A percentile compares a stretch with the other conserved stretches of the same genome.
Conservation (phyloP, 2,797 vertebrate genomes). For the Austrolebias charrua region DNA sequence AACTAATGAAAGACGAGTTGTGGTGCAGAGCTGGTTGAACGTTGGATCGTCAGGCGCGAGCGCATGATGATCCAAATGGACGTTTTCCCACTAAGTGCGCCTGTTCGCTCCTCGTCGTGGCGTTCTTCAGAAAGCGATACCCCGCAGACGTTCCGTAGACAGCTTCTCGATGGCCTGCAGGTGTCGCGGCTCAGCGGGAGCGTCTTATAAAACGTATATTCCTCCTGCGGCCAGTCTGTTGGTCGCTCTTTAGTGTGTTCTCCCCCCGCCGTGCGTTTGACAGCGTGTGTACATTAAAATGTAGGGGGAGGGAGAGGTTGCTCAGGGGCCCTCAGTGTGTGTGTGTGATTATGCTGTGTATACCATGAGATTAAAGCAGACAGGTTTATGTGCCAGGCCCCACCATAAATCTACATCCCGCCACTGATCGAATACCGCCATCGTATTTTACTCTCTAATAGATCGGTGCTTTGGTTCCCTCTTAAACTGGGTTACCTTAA, state of each 20-base stretch:
- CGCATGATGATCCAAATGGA: constrained; percentile 34
- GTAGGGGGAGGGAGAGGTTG: constrained; percentile 1
- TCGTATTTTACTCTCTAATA: constrained; percentile 70
- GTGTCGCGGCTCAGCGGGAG: constrained; percentile 59
- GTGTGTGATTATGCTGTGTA: constrained; percentile 64
- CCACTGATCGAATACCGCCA: constrained; percentile 36
- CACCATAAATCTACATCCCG: constrained; percentile 58
- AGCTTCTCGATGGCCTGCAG: constrained; percentile 70
- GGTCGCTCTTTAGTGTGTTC: constrained; percentile 38
- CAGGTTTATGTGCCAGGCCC: constrained; percentile 66
- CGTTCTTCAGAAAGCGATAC: constrained; percentile 57
- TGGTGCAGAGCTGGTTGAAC: neutral
- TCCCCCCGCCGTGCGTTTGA: constrained; percentile 54
- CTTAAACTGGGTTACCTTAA: constrained; percentile 53
- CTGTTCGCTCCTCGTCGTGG: constrained; percentile 39
- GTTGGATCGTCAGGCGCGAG: neutral
- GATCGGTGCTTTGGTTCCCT: constrained; percentile 44
- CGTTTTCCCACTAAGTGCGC: constrained; percentile 29
- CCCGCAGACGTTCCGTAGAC: constrained; percentile 60
- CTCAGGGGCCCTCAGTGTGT: constrained; percentile 40
- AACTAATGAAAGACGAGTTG: constrained; percentile 34
- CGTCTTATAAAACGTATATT: constrained; percentile 13
- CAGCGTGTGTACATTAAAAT: constrained; percentile 67
- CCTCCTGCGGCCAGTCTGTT: constrained; percentile 40
- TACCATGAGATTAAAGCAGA: constrained; percentile 73